Evolutionary conservation across 2,797 vertebrate species (phyloP).

Genomic region (Morelia viridis): DNA sequence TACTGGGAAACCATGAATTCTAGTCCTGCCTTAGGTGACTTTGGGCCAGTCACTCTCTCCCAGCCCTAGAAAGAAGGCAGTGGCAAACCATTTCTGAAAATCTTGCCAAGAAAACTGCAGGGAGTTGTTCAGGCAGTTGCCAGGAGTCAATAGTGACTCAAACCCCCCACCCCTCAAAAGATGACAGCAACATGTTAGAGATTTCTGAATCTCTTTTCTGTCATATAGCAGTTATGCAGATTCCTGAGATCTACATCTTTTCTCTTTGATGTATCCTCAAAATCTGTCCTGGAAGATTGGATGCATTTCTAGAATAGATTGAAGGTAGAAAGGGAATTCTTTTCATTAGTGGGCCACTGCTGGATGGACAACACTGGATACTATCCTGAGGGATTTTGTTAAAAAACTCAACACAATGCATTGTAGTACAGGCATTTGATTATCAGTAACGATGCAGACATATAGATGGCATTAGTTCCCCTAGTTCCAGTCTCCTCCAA

Average conservation of each 20-base stretch:
- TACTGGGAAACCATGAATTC: background rate
- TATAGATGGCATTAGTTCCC: background rate
- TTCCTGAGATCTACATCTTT: background rate
- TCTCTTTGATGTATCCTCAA: background rate
- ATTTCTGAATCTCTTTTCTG: background rate
- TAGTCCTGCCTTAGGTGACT: background rate
- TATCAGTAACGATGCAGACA: slow-evolving; percentile 40
- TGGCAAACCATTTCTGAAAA: background rate
- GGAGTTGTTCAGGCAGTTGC: background rate
- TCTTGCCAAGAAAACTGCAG: background rate
- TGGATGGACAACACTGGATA: background rate
- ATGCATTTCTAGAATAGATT: background rate
- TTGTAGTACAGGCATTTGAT: slow-evolving; percentile 26
- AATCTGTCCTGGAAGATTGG: background rate
- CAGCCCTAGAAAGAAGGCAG: background rate
- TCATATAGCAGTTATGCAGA: background rate
- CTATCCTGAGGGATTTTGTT: background rate
- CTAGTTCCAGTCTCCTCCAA: background rate
- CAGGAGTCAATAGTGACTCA: background rate
- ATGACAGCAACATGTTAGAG: background rate
- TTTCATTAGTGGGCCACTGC: background rate
- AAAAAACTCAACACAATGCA: background rate
- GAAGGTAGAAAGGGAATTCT: background rate
- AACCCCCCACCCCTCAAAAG: background rate
- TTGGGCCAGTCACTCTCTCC: background rate